Conservation (phyloP, 2,113 vertebrate genomes). For the Prolemur simus region DNA sequence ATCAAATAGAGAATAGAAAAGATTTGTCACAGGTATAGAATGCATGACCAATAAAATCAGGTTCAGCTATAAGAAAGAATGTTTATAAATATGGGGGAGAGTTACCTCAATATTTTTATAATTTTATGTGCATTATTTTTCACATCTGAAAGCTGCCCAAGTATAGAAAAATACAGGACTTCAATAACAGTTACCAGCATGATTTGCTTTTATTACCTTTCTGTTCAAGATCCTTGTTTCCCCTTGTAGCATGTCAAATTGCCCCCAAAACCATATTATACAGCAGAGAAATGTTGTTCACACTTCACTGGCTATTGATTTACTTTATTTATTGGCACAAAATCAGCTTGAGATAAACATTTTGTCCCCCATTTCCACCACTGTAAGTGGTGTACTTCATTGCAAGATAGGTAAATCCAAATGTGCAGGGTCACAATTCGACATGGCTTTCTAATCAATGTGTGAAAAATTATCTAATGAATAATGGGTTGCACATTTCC, state of each 20-base stretch:
- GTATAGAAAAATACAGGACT: slow-evolving; percentile 85
- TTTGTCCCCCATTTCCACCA: slow-evolving; percentile 93
- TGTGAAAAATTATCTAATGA: slow-evolving; percentile 99
- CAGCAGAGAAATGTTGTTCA: slow-evolving; percentile 96
- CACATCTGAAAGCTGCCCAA: slow-evolving; percentile 85
- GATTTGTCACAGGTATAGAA: slow-evolving; percentile 72
- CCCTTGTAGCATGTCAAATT: slow-evolving; percentile 92
- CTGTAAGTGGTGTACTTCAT: slow-evolving; percentile 88
- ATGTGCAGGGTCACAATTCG: slow-evolving; percentile 95
- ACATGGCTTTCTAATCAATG: slow-evolving; percentile 94
- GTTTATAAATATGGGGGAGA: slow-evolving; percentile 77
- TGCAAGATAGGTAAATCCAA: slow-evolving; percentile 92
- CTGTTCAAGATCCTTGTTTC: slow-evolving; percentile 89
- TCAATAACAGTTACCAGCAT: slow-evolving; percentile 87
- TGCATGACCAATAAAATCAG: slow-evolving; percentile 77
- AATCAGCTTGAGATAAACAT: slow-evolving; percentile 96
- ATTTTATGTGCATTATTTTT: slow-evolving; percentile 85
- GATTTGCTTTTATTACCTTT: slow-evolving; percentile 92
- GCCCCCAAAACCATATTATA: slow-evolving; percentile 91
- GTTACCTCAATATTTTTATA: slow-evolving; percentile 77
- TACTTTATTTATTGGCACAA: slow-evolving; percentile 99
- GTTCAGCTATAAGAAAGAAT: slow-evolving; percentile 59
- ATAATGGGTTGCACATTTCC: slow-evolving; percentile 98
- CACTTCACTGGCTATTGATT: slow-evolving; percentile 99
- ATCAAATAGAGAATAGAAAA: slow-evolving; percentile 74